phyloP scores from a whole-genome alignment of 2,113 vertebrate genomes.

The Cygnus atratus region DNA sequence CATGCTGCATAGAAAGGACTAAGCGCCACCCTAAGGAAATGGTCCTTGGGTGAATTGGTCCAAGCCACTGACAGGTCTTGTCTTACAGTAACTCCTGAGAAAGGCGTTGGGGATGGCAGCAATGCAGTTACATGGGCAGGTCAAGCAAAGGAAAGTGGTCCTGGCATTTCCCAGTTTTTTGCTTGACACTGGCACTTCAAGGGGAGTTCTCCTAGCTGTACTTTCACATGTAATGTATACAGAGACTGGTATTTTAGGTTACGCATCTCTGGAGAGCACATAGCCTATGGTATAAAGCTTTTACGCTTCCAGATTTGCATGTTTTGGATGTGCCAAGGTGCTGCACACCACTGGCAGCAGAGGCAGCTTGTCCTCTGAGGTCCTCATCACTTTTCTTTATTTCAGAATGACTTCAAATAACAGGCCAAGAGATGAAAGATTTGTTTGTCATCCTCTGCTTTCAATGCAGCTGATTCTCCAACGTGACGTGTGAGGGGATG shows the following conservation, averaged over 20 bases:
- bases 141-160: not conserved
- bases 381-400: not conserved
- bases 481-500: accelerated
- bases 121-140: not conserved
- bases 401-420: not conserved
- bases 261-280: not conserved
- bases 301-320: not conserved
- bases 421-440: not conserved
- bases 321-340: accelerated
- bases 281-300: not conserved
- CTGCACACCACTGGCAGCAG: not conserved
- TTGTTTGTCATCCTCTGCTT: not conserved
- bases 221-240: not conserved
- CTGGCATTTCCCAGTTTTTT: not conserved
- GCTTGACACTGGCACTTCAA: not conserved
- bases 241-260: not conserved
- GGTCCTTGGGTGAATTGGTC: not conserved
- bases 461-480: not conserved
- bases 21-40: not conserved
- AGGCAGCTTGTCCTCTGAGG: not conserved
- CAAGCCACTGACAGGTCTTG: not conserved
- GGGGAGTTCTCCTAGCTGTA: not conserved
- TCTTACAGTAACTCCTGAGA: not conserved
- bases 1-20: not conserved
- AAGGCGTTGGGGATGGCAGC: not conserved